A percentile compares a stretch with the other conserved stretches of the same genome.
Evolutionary conservation across 2,797 vertebrate genomes (phyloP).

Genomic region (Enteromius treurensis): DNA sequence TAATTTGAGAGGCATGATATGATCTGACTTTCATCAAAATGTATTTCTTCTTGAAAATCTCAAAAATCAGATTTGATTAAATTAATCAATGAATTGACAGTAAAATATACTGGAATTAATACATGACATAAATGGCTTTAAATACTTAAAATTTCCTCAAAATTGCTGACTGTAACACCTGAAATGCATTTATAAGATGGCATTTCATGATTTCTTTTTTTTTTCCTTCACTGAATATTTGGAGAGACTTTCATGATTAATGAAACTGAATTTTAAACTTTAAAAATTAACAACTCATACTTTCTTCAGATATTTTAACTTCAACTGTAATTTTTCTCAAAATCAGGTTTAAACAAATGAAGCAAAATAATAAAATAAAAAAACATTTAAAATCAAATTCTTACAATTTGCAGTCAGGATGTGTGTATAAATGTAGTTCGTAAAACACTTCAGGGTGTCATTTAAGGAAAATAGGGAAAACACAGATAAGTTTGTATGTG

Average conservation of each 20-base stretch:
- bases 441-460: slow-evolving; percentile 20
- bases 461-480: slow-evolving; percentile 31
- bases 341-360: slow-evolving; percentile 1
- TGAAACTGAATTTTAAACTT: slow-evolving; percentile 26
- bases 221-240: background rate
- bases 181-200: background rate
- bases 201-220: background rate
- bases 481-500: slow-evolving; percentile 28
- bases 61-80: background rate
- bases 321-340: background rate
- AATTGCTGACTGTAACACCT: background rate
- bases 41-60: background rate
- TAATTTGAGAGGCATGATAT: background rate
- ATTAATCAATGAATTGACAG: background rate
- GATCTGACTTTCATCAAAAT: background rate
- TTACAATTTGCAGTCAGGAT: background rate
- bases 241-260: background rate
- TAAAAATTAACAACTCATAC: slow-evolving; percentile 40
- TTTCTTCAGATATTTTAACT: slow-evolving; percentile 22
- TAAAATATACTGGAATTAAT: background rate
- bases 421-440: background rate
- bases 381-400: background rate
- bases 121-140: background rate
- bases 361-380: background rate
- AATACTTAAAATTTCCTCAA: background rate